phyloP scores from a whole-genome alignment of 2,888 invertebrate species.

The Parelbella ahira region DNA sequence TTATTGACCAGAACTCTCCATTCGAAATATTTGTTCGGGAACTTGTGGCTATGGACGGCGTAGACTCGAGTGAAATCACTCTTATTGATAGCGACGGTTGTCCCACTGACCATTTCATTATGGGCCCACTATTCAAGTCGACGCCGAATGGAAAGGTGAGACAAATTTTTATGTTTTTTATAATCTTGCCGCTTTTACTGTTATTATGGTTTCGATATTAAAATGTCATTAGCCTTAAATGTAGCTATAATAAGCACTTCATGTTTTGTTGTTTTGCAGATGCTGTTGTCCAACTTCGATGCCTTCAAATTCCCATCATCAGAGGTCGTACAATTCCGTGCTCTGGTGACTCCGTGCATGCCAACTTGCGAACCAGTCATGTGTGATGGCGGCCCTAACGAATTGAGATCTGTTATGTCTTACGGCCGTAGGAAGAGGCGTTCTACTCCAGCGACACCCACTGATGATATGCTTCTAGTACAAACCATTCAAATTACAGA shows the following conservation, averaged over 20 bases:
- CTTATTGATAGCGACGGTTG: slow-evolving; percentile 95
- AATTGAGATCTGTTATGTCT: slow-evolving; percentile 89
- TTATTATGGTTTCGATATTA: no score
- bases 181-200: no score
- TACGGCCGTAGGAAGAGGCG: slow-evolving; percentile 90
- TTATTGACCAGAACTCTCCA: slow-evolving; percentile 94
- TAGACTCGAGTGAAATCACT: slow-evolving; percentile 94
- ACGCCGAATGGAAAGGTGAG: slow-evolving; percentile 87
- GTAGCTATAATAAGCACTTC: no score
- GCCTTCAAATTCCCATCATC: slow-evolving; percentile 98
- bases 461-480: slow-evolving; percentile 92
- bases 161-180: background rate
- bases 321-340: slow-evolving; percentile 96
- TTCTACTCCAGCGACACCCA: slow-evolving; percentile 79
- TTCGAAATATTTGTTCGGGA: slow-evolving; percentile 97
- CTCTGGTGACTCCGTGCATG: slow-evolving; percentile 96
- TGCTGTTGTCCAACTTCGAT: slow-evolving; percentile 94
- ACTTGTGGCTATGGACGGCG: slow-evolving; percentile 96
- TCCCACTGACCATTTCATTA: slow-evolving; percentile 95
- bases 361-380: slow-evolving; percentile 95
- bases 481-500: slow-evolving; percentile 96
- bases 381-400: slow-evolving; percentile 92
- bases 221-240: no score
- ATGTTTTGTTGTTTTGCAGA: slow-evolving; percentile 80
- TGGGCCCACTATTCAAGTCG: slow-evolving; percentile 94